Evolutionary conservation across 2,113 vertebrate genomes (phyloP).

Genomic region (Leucosticte australis): DNA sequence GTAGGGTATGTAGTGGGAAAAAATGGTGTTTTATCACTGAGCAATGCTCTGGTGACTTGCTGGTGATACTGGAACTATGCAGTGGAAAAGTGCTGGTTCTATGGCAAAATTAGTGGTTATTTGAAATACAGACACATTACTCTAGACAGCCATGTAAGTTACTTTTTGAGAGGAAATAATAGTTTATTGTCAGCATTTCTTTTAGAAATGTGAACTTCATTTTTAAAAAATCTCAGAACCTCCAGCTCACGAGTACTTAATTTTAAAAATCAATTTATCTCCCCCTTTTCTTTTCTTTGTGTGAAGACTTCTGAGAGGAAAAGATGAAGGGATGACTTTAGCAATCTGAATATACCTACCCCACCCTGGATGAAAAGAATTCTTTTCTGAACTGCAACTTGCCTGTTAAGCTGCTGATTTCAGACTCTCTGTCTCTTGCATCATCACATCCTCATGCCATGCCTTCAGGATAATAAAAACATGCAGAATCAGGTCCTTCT

Average conservation of each 20-base stretch:
- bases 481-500: background rate
- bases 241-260: background rate
- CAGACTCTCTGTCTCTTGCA: background rate
- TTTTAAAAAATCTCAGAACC: background rate
- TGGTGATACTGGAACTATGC: background rate
- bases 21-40: background rate
- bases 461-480: background rate
- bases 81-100: background rate
- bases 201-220: background rate
- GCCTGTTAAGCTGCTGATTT: background rate
- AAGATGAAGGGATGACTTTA: background rate
- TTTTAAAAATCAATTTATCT: background rate
- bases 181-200: background rate
- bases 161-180: background rate
- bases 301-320: background rate
- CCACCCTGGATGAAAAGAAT: background rate
- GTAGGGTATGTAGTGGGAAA: background rate
- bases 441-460: background rate
- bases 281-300: background rate
- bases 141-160: background rate
- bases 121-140: background rate
- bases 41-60: background rate
- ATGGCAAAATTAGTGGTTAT: background rate
- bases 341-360: background rate
- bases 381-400: background rate